phyloP scores from a whole-genome alignment of 2,888 invertebrate genomes.

The Troilus luridus region DNA sequence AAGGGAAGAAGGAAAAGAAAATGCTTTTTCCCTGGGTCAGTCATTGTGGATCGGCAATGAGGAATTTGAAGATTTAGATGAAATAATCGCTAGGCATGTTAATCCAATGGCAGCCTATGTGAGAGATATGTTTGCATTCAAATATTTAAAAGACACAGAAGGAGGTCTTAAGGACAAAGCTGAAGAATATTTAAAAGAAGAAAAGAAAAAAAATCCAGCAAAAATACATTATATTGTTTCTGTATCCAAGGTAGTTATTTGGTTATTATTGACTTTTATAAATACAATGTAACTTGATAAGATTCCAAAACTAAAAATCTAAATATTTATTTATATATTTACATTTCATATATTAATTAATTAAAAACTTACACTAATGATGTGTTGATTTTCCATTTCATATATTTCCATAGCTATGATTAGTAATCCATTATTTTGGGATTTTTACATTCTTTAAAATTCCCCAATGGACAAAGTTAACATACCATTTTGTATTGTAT shows the following conservation, averaged over 20 bases:
- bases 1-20: constrained; percentile 95
- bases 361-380: too few species aligned
- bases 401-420: too few species aligned
- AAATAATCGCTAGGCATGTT: constrained; percentile 96
- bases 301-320: too few species aligned
- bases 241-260: constrained; percentile 76
- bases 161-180: constrained; percentile 88
- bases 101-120: constrained; percentile 97
- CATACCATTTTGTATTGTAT: too few species aligned
- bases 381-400: too few species aligned
- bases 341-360: too few species aligned
- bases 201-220: constrained; percentile 88
- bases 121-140: constrained; percentile 90
- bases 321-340: too few species aligned
- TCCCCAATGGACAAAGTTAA: too few species aligned
- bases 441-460: too few species aligned
- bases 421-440: too few species aligned
- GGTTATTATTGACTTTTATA: too few species aligned
- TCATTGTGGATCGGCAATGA: constrained; percentile 90
- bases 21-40: constrained; percentile 93
- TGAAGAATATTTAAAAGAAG: constrained; percentile 89
- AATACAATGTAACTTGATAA: too few species aligned
- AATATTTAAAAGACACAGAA: constrained; percentile 86
- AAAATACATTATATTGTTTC: constrained; percentile 92
- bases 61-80: constrained; percentile 98